Conservation (phyloP, 2,888 invertebrate genomes). For the Luperina nickerlii region DNA sequence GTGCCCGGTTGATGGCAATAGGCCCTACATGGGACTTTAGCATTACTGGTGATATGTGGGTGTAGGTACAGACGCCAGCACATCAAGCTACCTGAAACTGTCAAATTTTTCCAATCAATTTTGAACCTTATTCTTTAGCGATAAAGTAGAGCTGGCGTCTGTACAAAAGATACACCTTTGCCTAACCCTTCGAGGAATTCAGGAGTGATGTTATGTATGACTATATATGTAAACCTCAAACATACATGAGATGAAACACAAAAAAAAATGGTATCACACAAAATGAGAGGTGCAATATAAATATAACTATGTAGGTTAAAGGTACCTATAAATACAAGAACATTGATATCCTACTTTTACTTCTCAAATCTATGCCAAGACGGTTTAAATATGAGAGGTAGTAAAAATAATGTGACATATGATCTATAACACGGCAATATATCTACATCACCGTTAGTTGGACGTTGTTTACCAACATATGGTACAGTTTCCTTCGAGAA, state of each 20-base stretch:
- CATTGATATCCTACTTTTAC: conserved; percentile 36
- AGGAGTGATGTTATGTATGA: background rate
- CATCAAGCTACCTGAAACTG: no score
- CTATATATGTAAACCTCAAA: background rate
- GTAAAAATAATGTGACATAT: conserved; percentile 22
- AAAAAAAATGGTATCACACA: background rate
- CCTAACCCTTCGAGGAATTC: background rate
- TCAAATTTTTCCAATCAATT: no score
- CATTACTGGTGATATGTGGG: background rate
- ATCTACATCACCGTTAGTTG: conserved; percentile 14
- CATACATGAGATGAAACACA: background rate
- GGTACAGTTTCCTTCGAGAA: conserved; percentile 11
- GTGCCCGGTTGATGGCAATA: background rate
- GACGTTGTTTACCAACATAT: conserved; percentile 6
- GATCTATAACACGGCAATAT: background rate
- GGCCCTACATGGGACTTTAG: background rate
- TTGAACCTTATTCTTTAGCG: no score
- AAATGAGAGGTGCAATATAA: background rate
- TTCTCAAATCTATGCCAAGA: conserved; percentile 35
- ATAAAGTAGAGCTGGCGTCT: no score
- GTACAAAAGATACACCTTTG: background rate
- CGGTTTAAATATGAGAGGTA: conserved; percentile 1
- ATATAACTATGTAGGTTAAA: background rate
- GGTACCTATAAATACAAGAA: background rate
- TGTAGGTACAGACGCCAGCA: background rate